Evolutionary conservation across 2,113 vertebrate species (phyloP), one percentile per base, ranked within the genome.

Genomic region (Vicugna pacos): DNA sequence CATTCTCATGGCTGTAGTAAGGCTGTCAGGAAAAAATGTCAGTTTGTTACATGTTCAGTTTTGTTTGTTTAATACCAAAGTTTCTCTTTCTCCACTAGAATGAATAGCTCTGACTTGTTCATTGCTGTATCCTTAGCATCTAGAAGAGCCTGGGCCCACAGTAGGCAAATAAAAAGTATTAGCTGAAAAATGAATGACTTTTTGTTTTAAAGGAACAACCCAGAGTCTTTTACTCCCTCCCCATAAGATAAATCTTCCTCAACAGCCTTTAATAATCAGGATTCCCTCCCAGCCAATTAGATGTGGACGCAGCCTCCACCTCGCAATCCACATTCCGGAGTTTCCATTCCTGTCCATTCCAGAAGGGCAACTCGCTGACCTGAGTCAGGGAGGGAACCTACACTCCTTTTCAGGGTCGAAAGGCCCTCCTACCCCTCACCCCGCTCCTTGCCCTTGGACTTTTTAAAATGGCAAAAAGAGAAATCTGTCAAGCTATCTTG

Each of bases 311-410:
- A 72, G 64, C 16, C 64, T 87, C 62, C 26, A 0, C 77, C 85
- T 93, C 93, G 95, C 80, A 89, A 80, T 75, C n/a, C 17, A 65
- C 93, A 96, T 93, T 97, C 81, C 94, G 46, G 38, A 85, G 73
- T 85, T 81, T 20, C 70, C 30, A 50, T 60, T 85, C 64, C 38
- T 83, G 50, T 38, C 64, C 35, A 20, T 52, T 73, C 75, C 93
- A 85, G 81, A 76, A 77, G 16, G 81, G 64, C 72, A 69, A 75
- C 46, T 60, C 62, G 19, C 69, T 4, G 52, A 52, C 4, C 32
- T 20, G 82, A 70, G 77, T 79, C 56, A 48, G 54, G 35, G 10
- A 38, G 20, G 65, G 46, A 46, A 26, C 26, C 46, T 24, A 12
- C 11, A 38, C 64, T 79, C 67, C 81, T 91, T 32, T 72, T 69